phyloP scores from a whole-genome alignment of 2,888 invertebrate species.

The Dryadula phaetusa region DNA sequence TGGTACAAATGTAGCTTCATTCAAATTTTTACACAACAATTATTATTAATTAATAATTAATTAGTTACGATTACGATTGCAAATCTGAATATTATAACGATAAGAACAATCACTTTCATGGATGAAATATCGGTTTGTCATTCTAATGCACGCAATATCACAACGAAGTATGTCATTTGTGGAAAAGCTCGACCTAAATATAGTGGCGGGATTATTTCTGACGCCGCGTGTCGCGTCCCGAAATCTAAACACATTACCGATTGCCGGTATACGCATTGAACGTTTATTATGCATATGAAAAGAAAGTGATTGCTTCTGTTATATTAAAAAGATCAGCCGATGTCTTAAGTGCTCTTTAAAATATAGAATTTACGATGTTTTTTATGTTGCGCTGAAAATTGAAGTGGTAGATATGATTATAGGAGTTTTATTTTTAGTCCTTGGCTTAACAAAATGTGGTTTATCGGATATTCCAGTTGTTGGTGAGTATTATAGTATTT shows the following conservation, averaged over 20 bases:
- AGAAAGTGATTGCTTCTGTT: not conserved
- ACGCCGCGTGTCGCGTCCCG: conserved; percentile 69
- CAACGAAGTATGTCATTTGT: conserved; percentile 79
- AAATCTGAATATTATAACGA: not conserved
- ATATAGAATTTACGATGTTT: conserved; percentile 23
- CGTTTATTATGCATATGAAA: conserved; percentile 63
- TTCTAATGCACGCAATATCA: conserved; percentile 51
- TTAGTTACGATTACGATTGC: too few species aligned
- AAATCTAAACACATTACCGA: conserved; percentile 75
- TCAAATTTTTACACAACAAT: too few species aligned
- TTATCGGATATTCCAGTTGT: conserved; percentile 50
- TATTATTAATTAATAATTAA: too few species aligned
- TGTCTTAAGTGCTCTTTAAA: conserved; percentile 10
- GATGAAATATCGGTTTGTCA: not conserved
- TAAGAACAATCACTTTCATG: not conserved
- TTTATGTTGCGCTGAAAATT: conserved; percentile 7
- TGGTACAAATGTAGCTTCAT: too few species aligned
- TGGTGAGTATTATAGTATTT: conserved; percentile 55
- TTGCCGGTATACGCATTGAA: conserved; percentile 60
- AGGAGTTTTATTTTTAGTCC: conserved; percentile 53
- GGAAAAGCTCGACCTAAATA: conserved; percentile 79
- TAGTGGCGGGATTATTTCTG: conserved; percentile 78
- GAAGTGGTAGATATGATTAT: conserved; percentile 34
- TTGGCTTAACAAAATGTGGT: conserved; percentile 56
- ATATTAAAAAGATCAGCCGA: conserved; percentile 23